Percentiles rank a stretch among this genome's conserved stretches.
These are phyloP conservation scores for Muscicapa adusta DNA, from an alignment of 2,113 vertebrate species.

Conservation along the genomic window DNA sequence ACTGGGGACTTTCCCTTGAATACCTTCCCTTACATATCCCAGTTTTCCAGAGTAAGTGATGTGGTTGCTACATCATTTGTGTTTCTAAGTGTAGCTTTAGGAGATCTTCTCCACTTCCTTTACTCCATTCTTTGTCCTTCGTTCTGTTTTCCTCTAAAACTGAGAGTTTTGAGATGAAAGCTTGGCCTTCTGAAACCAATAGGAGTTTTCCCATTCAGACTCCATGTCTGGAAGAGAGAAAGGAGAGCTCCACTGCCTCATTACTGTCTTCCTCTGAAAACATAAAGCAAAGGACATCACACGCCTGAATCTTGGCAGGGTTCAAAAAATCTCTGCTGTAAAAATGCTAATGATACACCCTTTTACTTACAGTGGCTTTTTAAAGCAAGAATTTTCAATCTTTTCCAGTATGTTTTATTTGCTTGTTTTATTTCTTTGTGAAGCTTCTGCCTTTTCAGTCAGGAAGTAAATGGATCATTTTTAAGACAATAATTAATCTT, in stretches of 20 bases:
- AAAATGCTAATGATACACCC: not conserved
- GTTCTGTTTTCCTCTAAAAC: not conserved
- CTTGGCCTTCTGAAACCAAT: not conserved
- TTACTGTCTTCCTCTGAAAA: constrained; percentile 8
- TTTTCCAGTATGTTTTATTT: not conserved
- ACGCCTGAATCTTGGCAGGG: not conserved
- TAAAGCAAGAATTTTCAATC: not conserved
- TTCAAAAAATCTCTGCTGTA: not conserved
- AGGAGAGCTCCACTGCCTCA: not conserved
- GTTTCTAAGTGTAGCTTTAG: not conserved
- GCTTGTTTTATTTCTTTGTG: not conserved
- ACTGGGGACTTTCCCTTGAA: not conserved
- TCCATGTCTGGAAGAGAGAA: not conserved
- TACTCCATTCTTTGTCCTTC: not conserved
- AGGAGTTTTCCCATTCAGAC: not conserved
- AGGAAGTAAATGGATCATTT: not conserved
- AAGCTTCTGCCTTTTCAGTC: not conserved
- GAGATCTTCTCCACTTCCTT: not conserved
- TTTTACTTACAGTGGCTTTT: constrained; percentile 14
- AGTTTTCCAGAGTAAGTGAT: not conserved
- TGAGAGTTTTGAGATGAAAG: not conserved
- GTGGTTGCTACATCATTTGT: not conserved
- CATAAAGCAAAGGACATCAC: not conserved
- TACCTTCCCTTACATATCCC: not conserved
- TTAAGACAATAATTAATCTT: not conserved